Evolutionary conservation across 2,888 invertebrate genomes (phyloP), one percentile per base, ranked within the genome.

Genomic region (Invenusta paracnida): DNA sequence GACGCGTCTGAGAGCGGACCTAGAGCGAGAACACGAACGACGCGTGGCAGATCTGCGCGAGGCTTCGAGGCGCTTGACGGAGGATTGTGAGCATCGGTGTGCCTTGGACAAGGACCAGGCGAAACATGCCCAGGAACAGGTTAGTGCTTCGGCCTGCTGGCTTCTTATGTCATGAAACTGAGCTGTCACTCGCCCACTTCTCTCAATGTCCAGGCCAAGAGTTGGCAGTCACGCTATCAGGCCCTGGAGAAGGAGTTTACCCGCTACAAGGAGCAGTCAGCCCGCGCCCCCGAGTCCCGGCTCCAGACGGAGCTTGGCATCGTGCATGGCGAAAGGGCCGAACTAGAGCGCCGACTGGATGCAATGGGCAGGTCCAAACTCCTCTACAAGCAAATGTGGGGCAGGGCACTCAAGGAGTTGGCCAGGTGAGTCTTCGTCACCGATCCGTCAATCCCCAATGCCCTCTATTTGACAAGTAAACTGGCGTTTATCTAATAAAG

Each of bases 381-480:
- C 5, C 92, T 91, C 87, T 92, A 92, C 88, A 92, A 92, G 87
- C 91, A 92, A 87, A 92, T 92, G 88, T 92, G 91, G 91, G 91
- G 90, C 0, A 88, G 90, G 73, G 91, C 91, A 0, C 88, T 92
- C 79, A 91, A 91, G 86, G 92, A 92, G 87, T 88, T 92, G 67
- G 91, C 91, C 0, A 25, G 25, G 82, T 82, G 30, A 82, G 1
- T n/a, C n/a, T n/a, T n/a, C n/a, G n/a, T n/a, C n/a, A n/a, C n/a
- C n/a, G n/a, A n/a, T n/a, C n/a, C n/a, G n/a, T n/a, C n/a, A n/a
- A n/a, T n/a, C n/a, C n/a, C n/a, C n/a, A n/a, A n/a, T n/a, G n/a
- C n/a, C n/a, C n/a, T n/a, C n/a, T n/a, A n/a, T n/a, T n/a, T n/a
- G n/a, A n/a, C n/a, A n/a, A n/a, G n/a, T n/a, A n/a, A n/a, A n/a